phyloP scores from a whole-genome alignment of 2,113 vertebrate species.

The Gambusia affinis region DNA sequence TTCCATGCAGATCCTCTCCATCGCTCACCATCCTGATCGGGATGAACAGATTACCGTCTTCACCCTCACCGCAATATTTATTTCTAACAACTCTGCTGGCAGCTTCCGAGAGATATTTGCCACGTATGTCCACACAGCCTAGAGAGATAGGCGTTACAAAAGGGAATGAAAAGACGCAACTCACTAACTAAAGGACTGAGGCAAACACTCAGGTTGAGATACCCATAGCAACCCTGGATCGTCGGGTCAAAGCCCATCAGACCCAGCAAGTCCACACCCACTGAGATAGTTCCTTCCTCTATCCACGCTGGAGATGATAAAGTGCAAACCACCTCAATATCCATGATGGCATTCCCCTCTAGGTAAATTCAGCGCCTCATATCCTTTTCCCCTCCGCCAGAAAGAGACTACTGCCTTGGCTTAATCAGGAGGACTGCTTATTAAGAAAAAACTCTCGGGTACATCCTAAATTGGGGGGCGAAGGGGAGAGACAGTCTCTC shows the following conservation, averaged over 20 bases:
- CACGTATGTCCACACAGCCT: slow-evolving; percentile 7
- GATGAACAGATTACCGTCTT: slow-evolving; percentile 65
- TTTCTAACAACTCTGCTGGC: slow-evolving; percentile 49
- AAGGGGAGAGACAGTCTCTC: slow-evolving; percentile 60
- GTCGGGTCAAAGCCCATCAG: slow-evolving; percentile 66
- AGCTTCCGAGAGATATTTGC: slow-evolving; percentile 45
- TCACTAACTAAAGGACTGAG: slow-evolving; percentile 60
- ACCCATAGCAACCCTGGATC: slow-evolving; percentile 59
- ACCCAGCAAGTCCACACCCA: slow-evolving; percentile 68
- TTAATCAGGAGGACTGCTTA: slow-evolving; percentile 79
- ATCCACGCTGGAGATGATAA: slow-evolving; percentile 73
- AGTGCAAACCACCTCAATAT: slow-evolving; percentile 77
- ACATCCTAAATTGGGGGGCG: slow-evolving; percentile 63
- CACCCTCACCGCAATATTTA: slow-evolving; percentile 52
- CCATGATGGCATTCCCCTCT: slow-evolving; percentile 65
- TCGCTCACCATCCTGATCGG: slow-evolving; percentile 44
- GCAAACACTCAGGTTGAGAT: slow-evolving; percentile 67
- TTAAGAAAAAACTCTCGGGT: slow-evolving; percentile 77
- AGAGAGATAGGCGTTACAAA: slow-evolving; percentile 5
- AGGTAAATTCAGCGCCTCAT: slow-evolving; percentile 59
- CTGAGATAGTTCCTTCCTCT: slow-evolving; percentile 67
- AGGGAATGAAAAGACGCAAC: slow-evolving; percentile 54
- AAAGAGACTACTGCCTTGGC: slow-evolving; percentile 57
- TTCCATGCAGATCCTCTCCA: slow-evolving; percentile 59
- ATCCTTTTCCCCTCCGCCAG: slow-evolving; percentile 33